Percentiles rank a stretch among this genome's conserved stretches.
phyloP scores from a whole-genome alignment of 2,113 vertebrate genomes.

The Formicarius rufipectus region DNA sequence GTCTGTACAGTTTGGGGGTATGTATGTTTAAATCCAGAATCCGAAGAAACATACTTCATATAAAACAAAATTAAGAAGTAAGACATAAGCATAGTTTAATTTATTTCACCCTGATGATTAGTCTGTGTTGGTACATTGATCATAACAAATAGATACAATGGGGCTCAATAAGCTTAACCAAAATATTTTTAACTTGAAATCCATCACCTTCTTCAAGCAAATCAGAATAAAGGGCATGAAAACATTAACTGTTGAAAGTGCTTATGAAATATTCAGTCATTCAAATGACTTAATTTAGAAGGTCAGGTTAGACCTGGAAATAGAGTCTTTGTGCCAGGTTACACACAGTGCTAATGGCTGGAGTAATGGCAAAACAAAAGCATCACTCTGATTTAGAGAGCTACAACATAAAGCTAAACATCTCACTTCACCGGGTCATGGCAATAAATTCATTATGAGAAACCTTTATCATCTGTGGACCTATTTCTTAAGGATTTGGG shows the following conservation, averaged over 20 bases:
- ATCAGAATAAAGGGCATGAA: not conserved
- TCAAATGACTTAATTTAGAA: slow-evolving; percentile 12
- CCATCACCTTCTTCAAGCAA: not conserved
- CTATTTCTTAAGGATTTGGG: slow-evolving; percentile 60
- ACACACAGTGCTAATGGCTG: not conserved
- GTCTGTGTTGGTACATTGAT: not conserved
- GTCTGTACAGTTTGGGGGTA: not conserved
- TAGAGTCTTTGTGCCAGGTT: not conserved
- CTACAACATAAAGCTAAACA: slow-evolving; percentile 14
- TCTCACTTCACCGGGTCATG: slow-evolving; percentile 25
- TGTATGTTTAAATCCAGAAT: not conserved
- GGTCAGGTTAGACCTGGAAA: not conserved
- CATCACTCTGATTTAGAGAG: not conserved
- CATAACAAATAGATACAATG: not conserved
- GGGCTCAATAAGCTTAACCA: not conserved
- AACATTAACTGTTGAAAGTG: not conserved
- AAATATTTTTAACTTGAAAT: not conserved
- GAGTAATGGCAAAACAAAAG: not conserved
- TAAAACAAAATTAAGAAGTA: not conserved
- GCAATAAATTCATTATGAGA: slow-evolving; percentile 55
- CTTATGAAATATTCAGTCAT: slow-evolving; percentile 26
- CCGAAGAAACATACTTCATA: not conserved
- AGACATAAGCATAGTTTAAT: not conserved
- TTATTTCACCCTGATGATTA: not conserved
- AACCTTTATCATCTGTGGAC: slow-evolving; percentile 46